Evolutionary conservation across 2,797 vertebrate genomes (phyloP).

Genomic region (Numenius phaeopus): DNA sequence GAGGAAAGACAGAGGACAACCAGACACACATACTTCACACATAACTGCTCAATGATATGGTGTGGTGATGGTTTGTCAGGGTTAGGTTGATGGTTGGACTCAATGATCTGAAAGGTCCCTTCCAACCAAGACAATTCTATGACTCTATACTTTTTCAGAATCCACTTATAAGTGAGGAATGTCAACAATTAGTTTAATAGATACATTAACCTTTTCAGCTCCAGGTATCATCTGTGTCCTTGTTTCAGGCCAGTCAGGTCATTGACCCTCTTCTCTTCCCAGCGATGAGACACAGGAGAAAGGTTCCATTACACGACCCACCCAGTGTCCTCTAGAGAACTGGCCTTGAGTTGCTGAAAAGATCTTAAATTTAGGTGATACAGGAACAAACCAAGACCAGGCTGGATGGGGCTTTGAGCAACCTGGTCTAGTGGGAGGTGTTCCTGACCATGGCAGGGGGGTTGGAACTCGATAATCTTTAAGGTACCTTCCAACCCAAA

Average conservation of each 20-base stretch:
- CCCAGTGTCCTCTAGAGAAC: background rate
- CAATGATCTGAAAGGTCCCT: too few relatives aligned
- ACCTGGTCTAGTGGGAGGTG: too few relatives aligned
- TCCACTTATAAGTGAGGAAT: background rate
- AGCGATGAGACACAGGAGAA: background rate
- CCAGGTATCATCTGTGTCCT: too few relatives aligned
- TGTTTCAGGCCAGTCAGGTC: background rate
- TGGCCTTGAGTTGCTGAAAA: background rate
- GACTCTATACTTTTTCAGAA: background rate
- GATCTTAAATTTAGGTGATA: background rate
- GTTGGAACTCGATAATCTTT: too few relatives aligned
- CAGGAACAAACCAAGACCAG: background rate
- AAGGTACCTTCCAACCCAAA: too few relatives aligned
- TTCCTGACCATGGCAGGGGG: too few relatives aligned
- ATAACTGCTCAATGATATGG: too few relatives aligned
- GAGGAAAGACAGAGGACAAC: background rate
- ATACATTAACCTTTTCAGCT: background rate
- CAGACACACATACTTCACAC: background rate
- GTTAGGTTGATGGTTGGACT: too few relatives aligned
- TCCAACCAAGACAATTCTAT: too few relatives aligned
- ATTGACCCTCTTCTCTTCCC: background rate
- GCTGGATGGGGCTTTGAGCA: too few relatives aligned
- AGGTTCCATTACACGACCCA: background rate
- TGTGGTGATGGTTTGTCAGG: too few relatives aligned
- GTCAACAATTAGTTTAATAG: background rate